Conservation (phyloP, 1,140 invertebrate species). For the Bombus turneri region DNA sequence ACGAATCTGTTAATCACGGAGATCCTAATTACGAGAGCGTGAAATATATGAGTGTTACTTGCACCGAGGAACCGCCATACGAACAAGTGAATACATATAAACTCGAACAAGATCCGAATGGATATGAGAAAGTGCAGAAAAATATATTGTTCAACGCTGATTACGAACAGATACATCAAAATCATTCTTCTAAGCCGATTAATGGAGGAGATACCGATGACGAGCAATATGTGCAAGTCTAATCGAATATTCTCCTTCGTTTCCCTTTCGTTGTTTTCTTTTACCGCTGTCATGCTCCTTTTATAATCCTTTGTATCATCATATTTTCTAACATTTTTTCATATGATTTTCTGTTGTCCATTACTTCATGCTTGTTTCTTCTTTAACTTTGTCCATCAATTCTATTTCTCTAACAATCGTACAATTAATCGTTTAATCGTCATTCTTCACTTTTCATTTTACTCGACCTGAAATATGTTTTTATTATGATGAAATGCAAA, state of each 20-base stretch:
- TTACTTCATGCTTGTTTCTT: not conserved
- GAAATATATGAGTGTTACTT: constrained; percentile 76
- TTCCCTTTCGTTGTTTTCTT: not conserved
- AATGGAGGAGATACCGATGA: constrained; percentile 75
- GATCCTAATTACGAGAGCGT: constrained; percentile 83
- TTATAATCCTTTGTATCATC: not conserved
- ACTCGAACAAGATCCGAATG: constrained; percentile 47
- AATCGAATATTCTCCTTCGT: constrained; percentile 28
- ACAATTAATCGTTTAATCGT: not conserved
- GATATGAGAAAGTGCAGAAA: constrained; percentile 74
- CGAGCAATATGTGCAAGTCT: constrained; percentile 79
- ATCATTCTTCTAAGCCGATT: constrained; percentile 55
- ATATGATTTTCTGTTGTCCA: not conserved
- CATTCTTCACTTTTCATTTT: not conserved
- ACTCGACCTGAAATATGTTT: not conserved
- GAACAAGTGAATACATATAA: constrained; percentile 78
- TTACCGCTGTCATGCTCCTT: not conserved
- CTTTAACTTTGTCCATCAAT: not conserved
- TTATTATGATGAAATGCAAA: too few species aligned
- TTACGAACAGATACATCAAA: constrained; percentile 74
- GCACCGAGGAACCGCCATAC: constrained; percentile 80
- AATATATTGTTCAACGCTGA: constrained; percentile 60
- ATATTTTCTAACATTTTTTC: not conserved
- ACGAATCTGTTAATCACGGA: constrained; percentile 85
- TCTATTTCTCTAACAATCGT: not conserved